Percentiles rank a stretch among this genome's conserved stretches.
These are phyloP conservation scores for Aepyceros melampus DNA, from an alignment of 2,113 vertebrate species.

Conservation along the genomic window DNA sequence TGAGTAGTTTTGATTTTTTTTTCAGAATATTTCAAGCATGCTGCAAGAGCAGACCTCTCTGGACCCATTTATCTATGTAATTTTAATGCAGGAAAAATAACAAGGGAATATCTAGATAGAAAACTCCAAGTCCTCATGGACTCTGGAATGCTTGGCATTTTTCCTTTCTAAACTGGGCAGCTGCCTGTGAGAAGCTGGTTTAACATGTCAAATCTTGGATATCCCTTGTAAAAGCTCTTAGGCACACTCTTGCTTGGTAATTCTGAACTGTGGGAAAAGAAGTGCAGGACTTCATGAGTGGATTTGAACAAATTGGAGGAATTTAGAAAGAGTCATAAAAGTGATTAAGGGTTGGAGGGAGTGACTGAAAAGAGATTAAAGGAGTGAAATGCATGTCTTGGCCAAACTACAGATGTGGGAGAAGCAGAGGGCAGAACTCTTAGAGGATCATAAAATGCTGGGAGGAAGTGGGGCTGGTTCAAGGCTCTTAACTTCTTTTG, in stretches of 20 bases:
- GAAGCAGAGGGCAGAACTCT: background rate
- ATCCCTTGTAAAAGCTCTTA: conserved; percentile 24
- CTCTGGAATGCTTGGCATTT: background rate
- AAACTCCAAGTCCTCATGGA: background rate
- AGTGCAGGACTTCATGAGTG: background rate
- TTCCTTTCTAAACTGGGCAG: background rate
- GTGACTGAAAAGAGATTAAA: conserved; percentile 8
- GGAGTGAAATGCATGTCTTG: background rate
- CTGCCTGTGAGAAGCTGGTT: background rate
- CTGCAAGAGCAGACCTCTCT: background rate
- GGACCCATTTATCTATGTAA: background rate
- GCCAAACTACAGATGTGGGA: background rate
- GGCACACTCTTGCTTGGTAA: background rate
- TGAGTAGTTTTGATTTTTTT: background rate
- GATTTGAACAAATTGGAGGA: conserved; percentile 6
- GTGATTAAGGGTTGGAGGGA: conserved; percentile 31
- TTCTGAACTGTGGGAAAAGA: conserved; percentile 10
- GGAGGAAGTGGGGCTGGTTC: background rate
- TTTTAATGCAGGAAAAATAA: background rate
- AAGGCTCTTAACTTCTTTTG: background rate
- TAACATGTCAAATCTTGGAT: background rate
- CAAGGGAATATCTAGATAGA: background rate
- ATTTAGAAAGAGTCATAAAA: conserved; percentile 37
- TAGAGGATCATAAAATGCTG: background rate
- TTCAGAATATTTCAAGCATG: background rate